Percentiles rank a stretch among this genome's conserved stretches.
These are phyloP conservation scores for Macropus fuliginosus DNA, from an alignment of 2,797 vertebrate species.

Conservation along the genomic window DNA sequence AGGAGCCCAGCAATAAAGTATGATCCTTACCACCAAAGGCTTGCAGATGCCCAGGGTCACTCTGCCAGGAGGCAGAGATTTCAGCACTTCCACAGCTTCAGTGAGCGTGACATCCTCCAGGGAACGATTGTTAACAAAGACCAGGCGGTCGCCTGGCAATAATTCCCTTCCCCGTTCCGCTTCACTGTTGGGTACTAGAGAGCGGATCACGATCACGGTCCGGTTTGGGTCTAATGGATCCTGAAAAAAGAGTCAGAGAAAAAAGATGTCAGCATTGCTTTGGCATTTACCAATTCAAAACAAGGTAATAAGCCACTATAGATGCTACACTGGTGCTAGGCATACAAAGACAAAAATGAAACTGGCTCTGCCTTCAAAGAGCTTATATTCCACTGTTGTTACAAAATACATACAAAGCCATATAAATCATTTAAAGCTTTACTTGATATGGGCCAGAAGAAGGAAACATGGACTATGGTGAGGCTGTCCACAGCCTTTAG, in stretches of 20 bases:
- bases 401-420: background rate
- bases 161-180: slow-evolving; percentile 89
- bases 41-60: slow-evolving; percentile 94
- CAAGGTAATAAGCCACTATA: background rate
- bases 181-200: slow-evolving; percentile 91
- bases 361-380: background rate
- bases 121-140: slow-evolving; percentile 90
- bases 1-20: background rate
- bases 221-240: slow-evolving; percentile 92
- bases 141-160: slow-evolving; percentile 94
- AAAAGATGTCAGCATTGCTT: background rate
- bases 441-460: background rate
- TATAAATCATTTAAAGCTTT: slow-evolving; percentile 7
- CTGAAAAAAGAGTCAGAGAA: slow-evolving; percentile 83
- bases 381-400: background rate
- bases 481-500: background rate
- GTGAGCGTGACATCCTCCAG: slow-evolving; percentile 87
- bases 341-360: background rate
- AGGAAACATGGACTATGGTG: background rate
- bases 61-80: slow-evolving; percentile 89
- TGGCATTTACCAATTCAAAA: background rate
- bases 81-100: slow-evolving; percentile 94
- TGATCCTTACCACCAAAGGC: slow-evolving; percentile 89
- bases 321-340: background rate
- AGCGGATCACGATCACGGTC: slow-evolving; percentile 95